Base-by-base conservation (phyloP, 2,888 invertebrate species). In the Hirtodrosophila duncani region DNA sequence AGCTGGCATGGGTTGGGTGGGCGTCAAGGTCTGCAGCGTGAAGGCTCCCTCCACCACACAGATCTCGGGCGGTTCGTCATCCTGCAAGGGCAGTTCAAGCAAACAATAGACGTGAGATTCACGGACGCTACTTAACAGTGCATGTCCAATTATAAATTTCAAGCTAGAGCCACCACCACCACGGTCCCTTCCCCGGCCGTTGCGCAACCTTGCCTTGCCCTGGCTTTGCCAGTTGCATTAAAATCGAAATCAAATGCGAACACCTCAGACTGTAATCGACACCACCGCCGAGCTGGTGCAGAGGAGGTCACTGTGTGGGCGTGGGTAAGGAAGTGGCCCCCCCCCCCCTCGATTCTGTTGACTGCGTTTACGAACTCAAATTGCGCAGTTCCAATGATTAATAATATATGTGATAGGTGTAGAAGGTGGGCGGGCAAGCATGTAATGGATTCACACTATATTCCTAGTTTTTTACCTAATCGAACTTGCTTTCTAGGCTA, bases 21-120 rank as follows among this genome's bases (percentile, higher is more conserved):
- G 96, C 41, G 96, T 95, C 86, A 96, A 91, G 1, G 95, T 94
- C 88, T 96, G 95, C 75, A 96, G 89, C 62, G 94, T 94, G 83
- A 95, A 90, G 57, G 94, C 94, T 70, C 94, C 95, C 82, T 96
- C 96, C 84, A 96, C 95, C 86, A 96, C 95, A 86, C 96, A 96
- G 86, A 97, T 97, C 90, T 97, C 97, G 58, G 97, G 97, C 9
- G 97, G 97, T 87, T 97, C 96, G 85, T 96, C 95, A 90, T 95
- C 94, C 94, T 95, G 88, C 1, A 56, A 24, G n/a, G 9, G 8
- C 7, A 14, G 3, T 24, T 29, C 33, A 53, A 37, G 52, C 63
- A 38, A 18, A 33, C 16, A 14, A 18, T 20, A 10, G 18, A 7
- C 26, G 31, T 50, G 56, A n/a, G n/a, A n/a, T n/a, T n/a, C n/a